phyloP scores from a whole-genome alignment of 2,797 vertebrate species.

The Novumbra hubbsi region DNA sequence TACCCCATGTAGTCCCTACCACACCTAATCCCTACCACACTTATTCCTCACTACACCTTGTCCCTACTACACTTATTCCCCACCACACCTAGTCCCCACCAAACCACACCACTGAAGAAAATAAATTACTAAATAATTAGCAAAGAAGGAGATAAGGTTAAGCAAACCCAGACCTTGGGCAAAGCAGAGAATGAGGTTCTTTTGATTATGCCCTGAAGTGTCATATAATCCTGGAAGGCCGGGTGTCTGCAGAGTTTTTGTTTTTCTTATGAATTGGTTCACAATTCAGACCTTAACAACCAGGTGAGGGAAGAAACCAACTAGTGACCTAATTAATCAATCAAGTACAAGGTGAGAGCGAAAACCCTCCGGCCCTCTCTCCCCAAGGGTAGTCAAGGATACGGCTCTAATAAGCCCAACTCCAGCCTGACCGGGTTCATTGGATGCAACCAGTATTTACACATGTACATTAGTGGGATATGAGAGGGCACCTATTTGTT shows the following conservation, averaged over 20 bases:
- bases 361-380: no score
- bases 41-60: no score
- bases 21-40: no score
- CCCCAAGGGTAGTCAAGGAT: no score
- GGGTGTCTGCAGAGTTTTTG: no score
- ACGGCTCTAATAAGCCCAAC: background rate
- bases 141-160: background rate
- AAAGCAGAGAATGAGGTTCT: background rate
- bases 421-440: background rate
- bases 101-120: conserved; percentile 36
- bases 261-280: no score
- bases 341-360: no score
- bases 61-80: no score
- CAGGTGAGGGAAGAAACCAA: no score
- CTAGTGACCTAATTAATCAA: no score
- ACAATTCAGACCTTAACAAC: no score
- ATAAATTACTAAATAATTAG: conserved; percentile 26
- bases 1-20: no score
- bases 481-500: background rate
- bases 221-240: conserved; percentile 46
- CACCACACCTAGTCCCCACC: conserved; percentile 29
- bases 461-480: background rate
- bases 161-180: background rate
- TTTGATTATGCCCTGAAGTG: conserved; percentile 19
- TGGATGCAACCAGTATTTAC: background rate